A percentile compares a stretch with the other conserved stretches of the same genome.
These are phyloP conservation scores for Brachionus koreanus DNA, from an alignment of 1,140 invertebrate species.

Conservation along the genomic window DNA sequence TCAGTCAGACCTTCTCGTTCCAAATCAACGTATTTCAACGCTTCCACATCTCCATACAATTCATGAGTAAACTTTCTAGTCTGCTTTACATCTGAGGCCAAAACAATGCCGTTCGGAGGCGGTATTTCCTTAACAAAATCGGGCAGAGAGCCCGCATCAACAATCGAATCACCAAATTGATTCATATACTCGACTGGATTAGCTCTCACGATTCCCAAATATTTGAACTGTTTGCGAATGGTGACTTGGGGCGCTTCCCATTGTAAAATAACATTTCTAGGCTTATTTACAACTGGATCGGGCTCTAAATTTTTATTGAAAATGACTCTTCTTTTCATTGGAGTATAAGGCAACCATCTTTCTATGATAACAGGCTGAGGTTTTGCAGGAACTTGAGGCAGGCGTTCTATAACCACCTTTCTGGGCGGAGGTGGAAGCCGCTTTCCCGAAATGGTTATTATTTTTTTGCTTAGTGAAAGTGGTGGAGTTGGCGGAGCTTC, in stretches of 20 bases:
- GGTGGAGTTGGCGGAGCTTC: conserved; percentile 18
- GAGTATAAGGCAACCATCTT: conserved; percentile 37
- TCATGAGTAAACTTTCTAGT: not conserved
- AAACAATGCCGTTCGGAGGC: not conserved
- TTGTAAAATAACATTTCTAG: conserved; percentile 40
- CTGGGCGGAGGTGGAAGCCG: conserved; percentile 29
- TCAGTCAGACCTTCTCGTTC: conserved; percentile 8
- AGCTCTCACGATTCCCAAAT: conserved; percentile 36
- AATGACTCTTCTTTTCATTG: conserved; percentile 24
- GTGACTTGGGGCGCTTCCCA: conserved; percentile 30
- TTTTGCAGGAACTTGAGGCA: conserved; percentile 22
- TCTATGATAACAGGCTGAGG: conserved; percentile 29
- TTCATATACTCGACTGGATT: conserved; percentile 6
- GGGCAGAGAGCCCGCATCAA: not conserved
- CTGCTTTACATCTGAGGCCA: not conserved
- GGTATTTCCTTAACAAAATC: conserved; percentile 14
- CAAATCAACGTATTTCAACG: conserved; percentile 7
- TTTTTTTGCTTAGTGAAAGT: not conserved
- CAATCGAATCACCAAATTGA: not conserved
- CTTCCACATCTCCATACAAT: conserved; percentile 25
- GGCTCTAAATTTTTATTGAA: conserved; percentile 4
- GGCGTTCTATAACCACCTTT: conserved; percentile 25
- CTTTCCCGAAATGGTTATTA: conserved; percentile 12
- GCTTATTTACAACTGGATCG: not conserved
- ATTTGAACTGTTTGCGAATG: conserved; percentile 7